Evolutionary conservation across 2,113 vertebrate genomes (phyloP), one percentile per base, ranked within the genome.

Genomic region (Hippoglossus stenolepis): DNA sequence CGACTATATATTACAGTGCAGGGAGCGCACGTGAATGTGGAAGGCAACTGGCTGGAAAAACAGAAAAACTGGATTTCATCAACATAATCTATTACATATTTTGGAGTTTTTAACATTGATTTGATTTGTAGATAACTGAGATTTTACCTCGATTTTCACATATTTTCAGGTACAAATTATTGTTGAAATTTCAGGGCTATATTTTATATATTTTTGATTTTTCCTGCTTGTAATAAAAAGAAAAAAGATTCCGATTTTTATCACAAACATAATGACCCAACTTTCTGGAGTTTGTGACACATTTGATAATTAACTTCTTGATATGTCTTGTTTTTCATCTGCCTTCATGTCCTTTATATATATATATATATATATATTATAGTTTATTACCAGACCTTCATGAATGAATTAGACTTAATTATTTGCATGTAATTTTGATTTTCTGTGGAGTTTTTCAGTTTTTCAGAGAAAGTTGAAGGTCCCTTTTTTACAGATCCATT

Each of bases 1-100:
- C 75, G 79, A 79, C 85, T 60, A 85, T 87, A 89, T 83, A 86
- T 92, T 87, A 90, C 59, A 10, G 65, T 57, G 54, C 62, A 73
- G 38, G 43, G 83, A 5, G 9, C 31, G 47, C 79, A 71, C 3
- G 47, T 65, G 79, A 77, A 79, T 70, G 72, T 65, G 57, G 57
- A 79, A n/a, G 49, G 60, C 40, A 64, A 15, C 57, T 31, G 28
- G 28, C 28, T 31, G 28, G 28, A 4, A 17, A 49, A 49, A 49
- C 14, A 17, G 15, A 51, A 51, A 51, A 51, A 51, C 47, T 18
- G 47, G 17, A 51, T 51, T 18, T 51, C 4, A 18, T 47, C 45
- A 38, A 38, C 35, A 38, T 10, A 38, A 38, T 11, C 13, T 11
- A 43, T 1, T 43, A 13, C 11, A 5, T 13, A 49, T 10, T 10